Conservation (phyloP, 2,113 vertebrate species). For the Lampris megalopsis region DNA sequence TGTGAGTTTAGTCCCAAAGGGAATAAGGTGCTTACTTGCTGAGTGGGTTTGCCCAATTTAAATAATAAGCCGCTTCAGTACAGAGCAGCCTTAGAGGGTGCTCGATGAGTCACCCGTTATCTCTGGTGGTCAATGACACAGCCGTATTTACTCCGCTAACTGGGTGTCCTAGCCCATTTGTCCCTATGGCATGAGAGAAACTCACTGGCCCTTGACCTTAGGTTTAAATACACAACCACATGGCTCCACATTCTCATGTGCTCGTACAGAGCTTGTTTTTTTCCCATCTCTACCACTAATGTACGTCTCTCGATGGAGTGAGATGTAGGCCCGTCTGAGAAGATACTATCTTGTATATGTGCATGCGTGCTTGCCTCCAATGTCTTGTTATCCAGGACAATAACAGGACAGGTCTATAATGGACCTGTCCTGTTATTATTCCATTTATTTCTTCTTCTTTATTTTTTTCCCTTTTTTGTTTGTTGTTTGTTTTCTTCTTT, state of each 20-base stretch:
- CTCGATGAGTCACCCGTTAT: slow-evolving; percentile 51
- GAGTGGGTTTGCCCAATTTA: slow-evolving; percentile 2
- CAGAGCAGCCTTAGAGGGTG: slow-evolving; percentile 3
- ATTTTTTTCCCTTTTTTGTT: too few species aligned
- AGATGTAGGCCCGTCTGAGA: too few species aligned
- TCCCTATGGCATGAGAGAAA: slow-evolving; percentile 59
- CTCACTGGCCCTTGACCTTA: slow-evolving; percentile 59
- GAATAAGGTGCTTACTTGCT: neutral
- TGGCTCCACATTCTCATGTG: slow-evolving; percentile 36
- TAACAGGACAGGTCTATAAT: too few species aligned
- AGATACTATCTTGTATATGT: too few species aligned
- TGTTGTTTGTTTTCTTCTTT: too few species aligned
- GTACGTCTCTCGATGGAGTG: slow-evolving; percentile 19
- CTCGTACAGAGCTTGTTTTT: slow-evolving; percentile 19
- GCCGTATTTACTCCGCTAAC: slow-evolving; percentile 54
- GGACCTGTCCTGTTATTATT: too few species aligned
- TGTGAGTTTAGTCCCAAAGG: neutral
- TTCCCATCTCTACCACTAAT: slow-evolving; percentile 13
- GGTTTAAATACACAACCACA: slow-evolving; percentile 62
- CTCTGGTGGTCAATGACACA: slow-evolving; percentile 58
- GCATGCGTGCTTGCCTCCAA: too few species aligned
- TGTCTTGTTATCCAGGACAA: too few species aligned
- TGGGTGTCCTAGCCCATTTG: slow-evolving; percentile 61
- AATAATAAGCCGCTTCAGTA: neutral
- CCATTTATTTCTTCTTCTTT: too few species aligned